phyloP scores from a whole-genome alignment of 2,888 invertebrate genomes.

The Palloptera scutellata region DNA sequence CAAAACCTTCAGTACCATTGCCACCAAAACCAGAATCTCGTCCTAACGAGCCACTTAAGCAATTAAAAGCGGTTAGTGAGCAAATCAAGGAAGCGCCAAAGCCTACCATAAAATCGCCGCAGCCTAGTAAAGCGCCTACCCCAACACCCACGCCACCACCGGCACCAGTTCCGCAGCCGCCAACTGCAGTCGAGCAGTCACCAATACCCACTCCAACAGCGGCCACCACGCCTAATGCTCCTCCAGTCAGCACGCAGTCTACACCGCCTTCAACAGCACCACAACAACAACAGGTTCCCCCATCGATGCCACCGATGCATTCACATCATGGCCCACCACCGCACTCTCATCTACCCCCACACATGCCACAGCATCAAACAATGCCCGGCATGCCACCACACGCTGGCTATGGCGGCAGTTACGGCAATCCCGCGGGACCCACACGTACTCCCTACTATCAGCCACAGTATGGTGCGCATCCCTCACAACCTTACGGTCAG shows the following conservation, averaged over 20 bases:
- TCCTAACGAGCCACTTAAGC: constrained; percentile 24
- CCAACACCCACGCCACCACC: constrained; percentile 37
- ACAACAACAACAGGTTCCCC: constrained; percentile 66
- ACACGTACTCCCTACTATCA: constrained; percentile 62
- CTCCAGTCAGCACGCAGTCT: constrained; percentile 24
- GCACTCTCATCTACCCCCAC: constrained; percentile 56
- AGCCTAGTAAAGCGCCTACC: constrained; percentile 39
- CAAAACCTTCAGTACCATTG: constrained; percentile 57
- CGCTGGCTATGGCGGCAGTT: constrained; percentile 59
- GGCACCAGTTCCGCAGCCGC: constrained; percentile 30
- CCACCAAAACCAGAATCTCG: constrained; percentile 45
- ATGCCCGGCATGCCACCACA: constrained; percentile 61
- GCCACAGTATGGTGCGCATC: constrained; percentile 62
- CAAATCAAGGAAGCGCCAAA: constrained; percentile 14
- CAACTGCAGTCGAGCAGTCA: constrained; percentile 32
- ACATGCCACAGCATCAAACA: constrained; percentile 55
- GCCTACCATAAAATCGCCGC: constrained; percentile 27
- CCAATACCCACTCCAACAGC: constrained; percentile 33
- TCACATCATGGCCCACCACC: constrained; percentile 54
- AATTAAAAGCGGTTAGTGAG: constrained; percentile 29
- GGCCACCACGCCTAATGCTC: constrained; percentile 29
- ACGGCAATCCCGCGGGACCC: constrained; percentile 59
- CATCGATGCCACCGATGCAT: constrained; percentile 65
- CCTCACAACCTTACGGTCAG: constrained; percentile 59
- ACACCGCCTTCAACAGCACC: constrained; percentile 34